Evolutionary conservation across 2,797 vertebrate species (phyloP).

Genomic region (Leuciscus waleckii): DNA sequence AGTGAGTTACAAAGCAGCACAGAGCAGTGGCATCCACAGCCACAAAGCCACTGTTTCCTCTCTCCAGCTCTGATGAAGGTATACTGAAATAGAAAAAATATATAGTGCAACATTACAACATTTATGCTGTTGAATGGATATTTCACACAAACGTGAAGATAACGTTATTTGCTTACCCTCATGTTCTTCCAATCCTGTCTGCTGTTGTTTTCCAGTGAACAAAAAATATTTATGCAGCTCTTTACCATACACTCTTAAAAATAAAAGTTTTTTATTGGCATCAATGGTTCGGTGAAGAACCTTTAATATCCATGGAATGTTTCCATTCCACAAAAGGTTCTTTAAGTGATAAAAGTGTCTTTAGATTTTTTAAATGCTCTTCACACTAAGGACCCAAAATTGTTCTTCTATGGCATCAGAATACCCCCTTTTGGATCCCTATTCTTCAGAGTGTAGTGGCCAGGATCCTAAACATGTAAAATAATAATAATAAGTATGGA

Average conservation of each 20-base stretch:
- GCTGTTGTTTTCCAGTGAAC: background rate
- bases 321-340: background rate
- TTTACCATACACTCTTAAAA: background rate
- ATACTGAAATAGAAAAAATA: constrained; percentile 9
- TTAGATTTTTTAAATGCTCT: background rate
- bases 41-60: constrained; percentile 4
- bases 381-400: background rate
- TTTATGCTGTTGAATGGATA: background rate
- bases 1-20: constrained; percentile 22
- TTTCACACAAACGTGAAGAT: background rate
- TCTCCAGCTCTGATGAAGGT: background rate
- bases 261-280: no score
- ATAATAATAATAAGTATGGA: background rate
- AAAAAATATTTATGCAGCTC: background rate
- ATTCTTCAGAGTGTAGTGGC: no score
- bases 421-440: no score
- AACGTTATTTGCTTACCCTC: background rate
- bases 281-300: no score
- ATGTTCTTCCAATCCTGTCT: background rate
- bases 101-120: background rate
- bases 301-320: background rate
- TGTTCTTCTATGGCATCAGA: background rate
- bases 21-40: background rate
- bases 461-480: background rate
- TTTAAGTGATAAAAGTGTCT: background rate